phyloP scores from a whole-genome alignment of 2,888 invertebrate species.

The Prosapia bicincta region DNA sequence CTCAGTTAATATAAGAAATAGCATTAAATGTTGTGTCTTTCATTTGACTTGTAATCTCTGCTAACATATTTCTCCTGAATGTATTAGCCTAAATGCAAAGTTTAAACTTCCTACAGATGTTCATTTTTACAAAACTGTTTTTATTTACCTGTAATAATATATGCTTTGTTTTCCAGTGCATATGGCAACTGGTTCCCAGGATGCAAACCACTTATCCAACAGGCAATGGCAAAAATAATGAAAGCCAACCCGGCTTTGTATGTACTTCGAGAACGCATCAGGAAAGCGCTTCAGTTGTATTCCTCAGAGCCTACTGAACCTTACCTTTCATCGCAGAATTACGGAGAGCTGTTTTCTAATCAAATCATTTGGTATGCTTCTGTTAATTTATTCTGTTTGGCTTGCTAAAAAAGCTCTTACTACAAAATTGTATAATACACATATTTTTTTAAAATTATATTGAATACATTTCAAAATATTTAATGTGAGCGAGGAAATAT shows the following conservation, averaged over 20 bases:
- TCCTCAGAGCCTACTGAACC: conserved; percentile 99
- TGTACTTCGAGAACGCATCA: conserved; percentile 93
- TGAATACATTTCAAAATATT: too few species aligned
- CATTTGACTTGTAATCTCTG: too few species aligned
- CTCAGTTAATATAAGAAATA: too few species aligned
- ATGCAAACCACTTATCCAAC: conserved; percentile 96
- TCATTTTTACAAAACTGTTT: too few species aligned
- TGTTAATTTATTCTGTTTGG: too few species aligned
- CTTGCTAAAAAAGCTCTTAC: neutral
- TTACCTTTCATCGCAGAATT: conserved; percentile 98
- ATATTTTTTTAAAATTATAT: too few species aligned
- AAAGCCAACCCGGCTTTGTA: conserved; percentile 99
- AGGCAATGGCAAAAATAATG: conserved; percentile 99
- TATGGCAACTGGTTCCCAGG: conserved; percentile 99
- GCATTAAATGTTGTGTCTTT: too few species aligned
- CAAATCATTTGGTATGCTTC: conserved; percentile 91
- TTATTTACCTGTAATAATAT: too few species aligned
- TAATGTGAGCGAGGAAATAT: too few species aligned
- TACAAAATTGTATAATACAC: neutral
- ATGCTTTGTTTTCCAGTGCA: conserved; percentile 62
- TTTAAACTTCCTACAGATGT: too few species aligned
- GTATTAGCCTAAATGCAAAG: too few species aligned
- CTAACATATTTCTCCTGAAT: too few species aligned
- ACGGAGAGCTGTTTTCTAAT: conserved; percentile 99
- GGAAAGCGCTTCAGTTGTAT: conserved; percentile 97